Evolutionary conservation across 2,888 invertebrate species (phyloP), one percentile per base, ranked within the genome.

Genomic region (Azorinus chamasolen): DNA sequence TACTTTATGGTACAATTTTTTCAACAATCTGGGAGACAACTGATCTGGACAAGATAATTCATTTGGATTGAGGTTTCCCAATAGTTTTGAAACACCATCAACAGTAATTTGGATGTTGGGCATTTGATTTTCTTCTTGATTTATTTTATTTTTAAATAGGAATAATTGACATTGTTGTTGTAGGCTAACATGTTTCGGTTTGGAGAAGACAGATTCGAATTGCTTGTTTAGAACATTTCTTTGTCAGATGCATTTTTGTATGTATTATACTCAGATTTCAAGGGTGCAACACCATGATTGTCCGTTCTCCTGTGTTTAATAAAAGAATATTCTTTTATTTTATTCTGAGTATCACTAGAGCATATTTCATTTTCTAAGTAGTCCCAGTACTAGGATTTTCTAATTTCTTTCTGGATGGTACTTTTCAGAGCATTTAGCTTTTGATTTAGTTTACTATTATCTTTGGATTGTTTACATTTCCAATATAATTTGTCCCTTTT

Each of bases 41-140:
- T 63, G 18, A 27, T 71, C 71, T 41, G 55, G 63, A 5, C 72
- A 46, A 4, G 59, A 48, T 18, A 59, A 59, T 22, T 65, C 65
- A 37, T 72, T 61, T 53, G 64, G 72, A 46, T 64, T 59, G 10
- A 72, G 53, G 24, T 32, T 54, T 37, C 39, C 37, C 16, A 65
- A 43, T 12, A 68, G 18, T 58, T 68, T 68, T 25, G 14, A 6
- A 2, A 68, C 45, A 18, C 66, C 57, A 50, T 57, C 25, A 18
- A 18, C 20, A 41, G 41, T 41, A 32, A 57, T 41, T 20, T 41
- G 12, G 32, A 41, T 16, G 18, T n/a, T 16, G 18, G 18, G 10
- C 41, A 57, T 41, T 41, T 46, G 54, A 25, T 25, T 16, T n/a
- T 24, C n/a, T n/a, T n/a, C 25, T 22, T n/a, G 6, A n/a, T 24